Evolutionary conservation across 2,888 invertebrate genomes (phyloP).

Genomic region (Oxyteleia sp.): DNA sequence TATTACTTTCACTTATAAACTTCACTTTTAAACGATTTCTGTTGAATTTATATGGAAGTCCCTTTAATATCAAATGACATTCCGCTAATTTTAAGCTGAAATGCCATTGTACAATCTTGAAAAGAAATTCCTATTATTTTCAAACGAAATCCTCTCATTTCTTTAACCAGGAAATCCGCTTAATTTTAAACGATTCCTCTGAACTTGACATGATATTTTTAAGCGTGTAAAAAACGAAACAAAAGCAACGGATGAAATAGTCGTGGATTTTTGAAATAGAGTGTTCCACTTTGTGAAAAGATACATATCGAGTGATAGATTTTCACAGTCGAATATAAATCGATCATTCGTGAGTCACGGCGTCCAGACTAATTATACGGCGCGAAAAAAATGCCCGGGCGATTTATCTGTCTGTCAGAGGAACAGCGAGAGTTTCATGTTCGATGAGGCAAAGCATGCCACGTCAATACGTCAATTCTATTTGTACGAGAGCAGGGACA

Average conservation of each 20-base stretch:
- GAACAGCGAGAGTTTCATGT: conserved; percentile 56
- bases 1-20: too few species aligned
- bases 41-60: too few species aligned
- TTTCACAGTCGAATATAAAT: conserved; percentile 44
- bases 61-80: too few species aligned
- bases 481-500: conserved; percentile 24
- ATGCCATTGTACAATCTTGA: too few species aligned
- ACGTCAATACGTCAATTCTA: conserved; percentile 56
- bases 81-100: too few species aligned
- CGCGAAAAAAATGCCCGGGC: conserved; percentile 43
- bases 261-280: not conserved
- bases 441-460: conserved; percentile 57
- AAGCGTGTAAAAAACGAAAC: too few species aligned
- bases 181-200: too few species aligned
- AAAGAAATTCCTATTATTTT: too few species aligned
- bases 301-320: conserved; percentile 31
- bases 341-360: conserved; percentile 51
- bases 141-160: too few species aligned
- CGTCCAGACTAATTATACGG: conserved; percentile 46
- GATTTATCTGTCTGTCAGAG: conserved; percentile 55
- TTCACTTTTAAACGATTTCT: too few species aligned
- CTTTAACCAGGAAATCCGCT: too few species aligned
- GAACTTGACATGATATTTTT: too few species aligned
- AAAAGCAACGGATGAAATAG: conserved; percentile 6
- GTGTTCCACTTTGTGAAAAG: conserved; percentile 24